phyloP scores from a whole-genome alignment of 2,888 invertebrate genomes.

The Harmothoe impar region DNA sequence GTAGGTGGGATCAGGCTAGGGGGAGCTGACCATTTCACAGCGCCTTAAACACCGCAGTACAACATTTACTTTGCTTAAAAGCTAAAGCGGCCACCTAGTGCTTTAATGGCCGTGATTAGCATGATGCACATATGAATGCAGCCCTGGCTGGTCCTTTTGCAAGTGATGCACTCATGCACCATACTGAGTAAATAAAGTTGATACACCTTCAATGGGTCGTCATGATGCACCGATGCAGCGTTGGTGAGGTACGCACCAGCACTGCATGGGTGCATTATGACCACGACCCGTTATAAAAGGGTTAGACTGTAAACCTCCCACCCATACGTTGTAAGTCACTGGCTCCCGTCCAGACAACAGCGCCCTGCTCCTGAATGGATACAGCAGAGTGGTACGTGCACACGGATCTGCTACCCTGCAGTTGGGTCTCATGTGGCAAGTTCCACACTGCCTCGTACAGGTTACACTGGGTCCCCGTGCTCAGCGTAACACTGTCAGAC shows the following conservation, averaged over 20 bases:
- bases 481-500: not conserved
- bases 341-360: not conserved
- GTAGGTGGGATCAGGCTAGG: not conserved
- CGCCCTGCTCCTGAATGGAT: not conserved
- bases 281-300: no score
- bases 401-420: no score
- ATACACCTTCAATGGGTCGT: no score
- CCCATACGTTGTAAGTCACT: not conserved
- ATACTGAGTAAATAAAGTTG: no score
- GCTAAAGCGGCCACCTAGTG: no score
- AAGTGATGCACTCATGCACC: no score
- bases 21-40: not conserved
- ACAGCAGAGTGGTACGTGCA: not conserved
- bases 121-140: no score
- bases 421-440: not conserved
- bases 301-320: not conserved
- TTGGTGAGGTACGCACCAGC: no score
- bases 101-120: no score
- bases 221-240: no score
- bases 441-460: not conserved
- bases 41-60: not conserved
- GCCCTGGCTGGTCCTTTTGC: no score
- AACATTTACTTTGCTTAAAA: slow-evolving; percentile 39
- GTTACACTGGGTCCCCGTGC: not conserved
- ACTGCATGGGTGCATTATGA: no score